Base-by-base conservation (phyloP, 1,140 invertebrate genomes). In the Nymphalis io region DNA sequence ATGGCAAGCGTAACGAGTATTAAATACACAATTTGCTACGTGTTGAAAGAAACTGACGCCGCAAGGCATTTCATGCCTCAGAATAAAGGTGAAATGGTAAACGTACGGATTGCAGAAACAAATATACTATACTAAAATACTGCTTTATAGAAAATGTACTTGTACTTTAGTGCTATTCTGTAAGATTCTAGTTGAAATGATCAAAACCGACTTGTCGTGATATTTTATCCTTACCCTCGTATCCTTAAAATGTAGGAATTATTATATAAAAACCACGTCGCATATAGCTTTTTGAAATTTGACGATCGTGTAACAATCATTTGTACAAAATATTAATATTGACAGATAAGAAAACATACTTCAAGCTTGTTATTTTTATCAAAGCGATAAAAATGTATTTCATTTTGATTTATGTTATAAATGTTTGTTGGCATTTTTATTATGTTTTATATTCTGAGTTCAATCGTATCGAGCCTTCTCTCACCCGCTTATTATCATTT, bases 11-110 rank as follows among this genome's bases (percentile, higher is more conserved):
- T 81, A 81, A 75, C 42, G 73, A 72, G 73, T 74, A 79, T 87
- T 90, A 89, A 88, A 89, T 79, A 90, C 78, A 90, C 86, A 88
- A 86, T 83, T 74, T 76, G 75, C 76, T 83, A 85, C 78, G 86
- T 88, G 88, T 88, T 89, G 87, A 90, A 90, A 90, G 88, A 87
- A 87, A 82, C 78, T 55, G 51, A 55, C 33, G 68, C 73, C 59
- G 70, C 74, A 53, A 60, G 81, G 83, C 86, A 70, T 69, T 55
- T 55, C 51, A 27, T 27, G 15, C 51, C 51, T 55, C 21, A 55
- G 51, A 55, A 55, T 21, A 55, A 13, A 55, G 46, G 18, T n/a
- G 15, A 42, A 42, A 42, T 42, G 40, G 40, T 42, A 42, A 42
- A 42, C 40, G 12, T 42, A 0, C 40, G 12, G 2, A 4, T 0